These are phyloP conservation scores for Helarctos malayanus DNA, from an alignment of 2,797 vertebrate species.

Conservation along the genomic window DNA sequence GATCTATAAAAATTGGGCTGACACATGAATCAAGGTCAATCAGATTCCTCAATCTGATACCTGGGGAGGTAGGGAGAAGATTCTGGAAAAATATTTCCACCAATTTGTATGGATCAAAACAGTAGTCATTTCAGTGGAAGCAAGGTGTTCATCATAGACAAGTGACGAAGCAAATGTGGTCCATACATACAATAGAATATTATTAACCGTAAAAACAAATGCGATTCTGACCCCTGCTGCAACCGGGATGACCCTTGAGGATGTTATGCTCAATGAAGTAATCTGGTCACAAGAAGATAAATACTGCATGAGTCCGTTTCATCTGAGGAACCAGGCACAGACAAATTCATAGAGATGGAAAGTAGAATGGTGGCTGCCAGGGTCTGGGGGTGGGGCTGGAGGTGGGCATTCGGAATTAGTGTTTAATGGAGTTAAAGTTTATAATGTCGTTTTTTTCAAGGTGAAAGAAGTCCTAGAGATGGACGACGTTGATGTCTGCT, in stretches of 20 bases:
- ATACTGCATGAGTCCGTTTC: background rate
- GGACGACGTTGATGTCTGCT: accelerated
- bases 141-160: background rate
- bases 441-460: background rate
- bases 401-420: no score
- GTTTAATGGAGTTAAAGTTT: background rate
- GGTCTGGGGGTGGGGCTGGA: background rate
- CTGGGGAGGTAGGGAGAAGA: background rate
- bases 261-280: background rate
- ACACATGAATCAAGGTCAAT: background rate
- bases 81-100: background rate
- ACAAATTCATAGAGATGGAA: background rate
- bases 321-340: accelerated
- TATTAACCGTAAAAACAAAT: background rate
- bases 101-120: background rate
- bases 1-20: accelerated
- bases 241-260: background rate
- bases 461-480: background rate
- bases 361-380: background rate
- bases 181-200: accelerated
- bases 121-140: background rate
- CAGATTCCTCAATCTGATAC: background rate
- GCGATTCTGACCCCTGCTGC: background rate
- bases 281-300: no score
- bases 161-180: background rate